Evolutionary conservation across 2,113 vertebrate species (phyloP), one percentile per base, ranked within the genome.

Genomic region (Urocolius indicus): DNA sequence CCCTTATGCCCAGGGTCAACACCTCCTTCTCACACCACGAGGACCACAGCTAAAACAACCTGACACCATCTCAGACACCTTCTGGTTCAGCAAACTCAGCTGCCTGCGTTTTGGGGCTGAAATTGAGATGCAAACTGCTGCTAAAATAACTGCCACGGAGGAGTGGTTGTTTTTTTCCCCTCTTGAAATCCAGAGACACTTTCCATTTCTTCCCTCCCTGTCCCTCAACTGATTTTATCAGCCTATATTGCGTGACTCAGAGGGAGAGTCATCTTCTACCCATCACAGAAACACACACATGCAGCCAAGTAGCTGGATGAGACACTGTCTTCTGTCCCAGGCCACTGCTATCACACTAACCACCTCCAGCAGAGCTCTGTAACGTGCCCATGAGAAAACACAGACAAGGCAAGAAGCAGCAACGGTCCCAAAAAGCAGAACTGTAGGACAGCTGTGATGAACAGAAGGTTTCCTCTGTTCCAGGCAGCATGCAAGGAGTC

Each of bases 41-140:
- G n/a, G 76, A 84, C 59, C 80, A 67, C n/a, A 71, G 32, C 18
- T 41, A 41, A 62, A 71, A 57, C 67, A 74, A 73, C 65, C 16
- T 2, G 1, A 68, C 30, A 87, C 34, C 36, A 30, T 73, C 88
- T 88, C 58, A 92, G 71, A 66, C 30, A 74, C 20, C 57, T 73
- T 73, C 27, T 69, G n/a, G 55, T 63, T 88, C n/a, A 74, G 67
- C 90, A 90, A 65, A 80, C 71, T 76, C 88, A 86, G 88, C 92
- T 93, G 85, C 82, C 72, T 85, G 92, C 85, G 69, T 88, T 94
- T 88, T 79, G 74, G 67, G 79, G 75, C 45, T 80, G 62, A 85
- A 95, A 94, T 2, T 49, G 59, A 86, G 72, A 82, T 88, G 75
- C 51, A 85, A 84, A 87, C 23, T 83, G 46, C 85, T 94, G 88